Conservation (phyloP, 2,113 vertebrate genomes). For the Apeltes quadracus region DNA sequence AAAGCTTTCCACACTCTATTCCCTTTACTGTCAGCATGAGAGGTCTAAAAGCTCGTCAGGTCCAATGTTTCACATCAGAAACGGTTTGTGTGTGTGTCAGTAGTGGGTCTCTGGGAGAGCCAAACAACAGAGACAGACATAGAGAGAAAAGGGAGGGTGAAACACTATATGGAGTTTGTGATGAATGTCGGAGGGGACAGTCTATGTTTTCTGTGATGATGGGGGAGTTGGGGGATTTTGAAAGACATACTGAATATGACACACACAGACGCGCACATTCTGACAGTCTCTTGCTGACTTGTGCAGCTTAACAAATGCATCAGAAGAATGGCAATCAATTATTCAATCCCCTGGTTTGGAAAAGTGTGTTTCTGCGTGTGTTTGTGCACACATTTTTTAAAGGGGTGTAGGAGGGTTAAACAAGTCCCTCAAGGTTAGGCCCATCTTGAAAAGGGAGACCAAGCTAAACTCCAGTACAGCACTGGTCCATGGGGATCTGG, state of each 20-base stretch:
- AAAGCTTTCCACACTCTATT: slow-evolving; percentile 65
- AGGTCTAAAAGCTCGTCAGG: slow-evolving; percentile 78
- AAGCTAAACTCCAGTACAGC: slow-evolving; percentile 86
- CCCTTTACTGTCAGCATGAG: slow-evolving; percentile 77
- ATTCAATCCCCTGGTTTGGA: slow-evolving; percentile 89
- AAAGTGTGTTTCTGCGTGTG: slow-evolving; percentile 73
- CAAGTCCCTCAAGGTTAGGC: slow-evolving; percentile 91
- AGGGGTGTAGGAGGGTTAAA: slow-evolving; percentile 71
- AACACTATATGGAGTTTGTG: slow-evolving; percentile 69
- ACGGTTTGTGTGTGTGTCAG: slow-evolving; percentile 81
- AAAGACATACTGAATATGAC: slow-evolving; percentile 56
- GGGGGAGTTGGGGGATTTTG: slow-evolving; percentile 32
- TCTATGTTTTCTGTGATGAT: slow-evolving; percentile 66
- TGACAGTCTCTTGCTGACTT: slow-evolving; percentile 81
- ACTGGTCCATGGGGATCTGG: slow-evolving; percentile 87
- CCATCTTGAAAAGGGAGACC: slow-evolving; percentile 88
- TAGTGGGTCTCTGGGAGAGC: slow-evolving; percentile 62
- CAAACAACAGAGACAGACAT: slow-evolving; percentile 50
- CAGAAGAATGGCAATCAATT: slow-evolving; percentile 91
- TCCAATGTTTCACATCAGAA: slow-evolving; percentile 77
- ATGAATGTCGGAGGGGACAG: slow-evolving; percentile 68
- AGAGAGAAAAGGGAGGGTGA: slow-evolving; percentile 28
- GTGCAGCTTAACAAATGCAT: slow-evolving; percentile 84
- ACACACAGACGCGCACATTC: slow-evolving; percentile 53
- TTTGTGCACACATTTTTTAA: slow-evolving; percentile 19